A percentile compares a stretch with the other conserved stretches of the same genome.
These are phyloP conservation scores for Temnothorax longispinosus DNA, from an alignment of 1,140 invertebrate genomes.

Conservation along the genomic window DNA sequence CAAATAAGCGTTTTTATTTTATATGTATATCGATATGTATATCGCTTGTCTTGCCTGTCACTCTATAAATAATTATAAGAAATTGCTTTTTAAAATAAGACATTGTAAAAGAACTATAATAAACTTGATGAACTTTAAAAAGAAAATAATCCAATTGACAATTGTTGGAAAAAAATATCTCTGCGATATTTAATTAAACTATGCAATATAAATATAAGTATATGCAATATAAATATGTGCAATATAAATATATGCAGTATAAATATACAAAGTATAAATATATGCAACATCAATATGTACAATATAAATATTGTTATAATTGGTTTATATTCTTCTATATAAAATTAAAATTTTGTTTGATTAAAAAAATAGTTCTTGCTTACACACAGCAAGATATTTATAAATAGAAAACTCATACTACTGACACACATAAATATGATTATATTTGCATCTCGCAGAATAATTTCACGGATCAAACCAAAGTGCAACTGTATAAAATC, in stretches of 20 bases:
- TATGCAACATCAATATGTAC: background rate
- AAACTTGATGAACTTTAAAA: background rate
- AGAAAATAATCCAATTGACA: background rate
- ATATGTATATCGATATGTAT: background rate
- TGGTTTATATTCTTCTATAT: background rate
- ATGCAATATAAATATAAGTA: background rate
- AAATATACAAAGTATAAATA: background rate
- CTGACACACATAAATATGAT: background rate
- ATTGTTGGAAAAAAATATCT: background rate
- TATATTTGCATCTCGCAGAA: background rate
- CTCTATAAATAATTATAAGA: background rate
- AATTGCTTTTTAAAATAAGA: background rate
- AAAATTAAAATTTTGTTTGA: background rate
- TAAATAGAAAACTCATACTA: background rate
- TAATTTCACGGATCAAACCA: background rate
- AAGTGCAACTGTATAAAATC: background rate
- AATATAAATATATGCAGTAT: background rate
- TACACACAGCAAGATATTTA: background rate
- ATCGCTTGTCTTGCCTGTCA: background rate
- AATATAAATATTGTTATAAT: background rate
- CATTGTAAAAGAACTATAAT: background rate
- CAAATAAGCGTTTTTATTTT: background rate
- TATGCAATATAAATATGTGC: background rate
- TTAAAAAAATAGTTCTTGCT: background rate
- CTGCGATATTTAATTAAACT: background rate